Base-by-base conservation (phyloP, 2,888 invertebrate species). In the Dolomedes plantarius region DNA sequence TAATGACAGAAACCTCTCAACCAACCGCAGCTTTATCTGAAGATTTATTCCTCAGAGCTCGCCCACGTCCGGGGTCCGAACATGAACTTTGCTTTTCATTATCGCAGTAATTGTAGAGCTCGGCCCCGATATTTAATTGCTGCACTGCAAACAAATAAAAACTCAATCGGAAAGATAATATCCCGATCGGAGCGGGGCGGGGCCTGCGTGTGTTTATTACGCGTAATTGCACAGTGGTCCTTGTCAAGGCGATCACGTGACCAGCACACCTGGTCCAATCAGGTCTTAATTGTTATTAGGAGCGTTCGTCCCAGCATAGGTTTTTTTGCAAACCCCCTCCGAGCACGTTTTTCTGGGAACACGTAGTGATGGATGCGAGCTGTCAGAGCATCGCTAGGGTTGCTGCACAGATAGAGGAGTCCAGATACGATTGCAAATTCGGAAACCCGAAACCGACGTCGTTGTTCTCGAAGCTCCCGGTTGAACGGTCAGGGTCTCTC, bases 221-320 rank as follows among this genome's bases (percentile, higher is more conserved):
- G 83, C 83, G 73, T 85, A 85, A 85, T 85, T 85, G 83, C 73
- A 85, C 83, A 73, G 77, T 65, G 76, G 77, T 72, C 73, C 77
- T 85, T 73, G 83, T 68, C 77, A 77, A 65, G 65, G 68, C 31
- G 76, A 76, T 72, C 81, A 75, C 71, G 76, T 83, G 82, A 76
- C 50, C 28, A 28, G 72, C 73, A 65, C 83, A 77, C 77, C 83
- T 85, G 83, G 72, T 64, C 72, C 77, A 67, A 76, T 85, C 83
- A 85, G 68, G 77, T 72, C 83, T 85, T 85, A 85, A 85, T 85
- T 85, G 83, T 85, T 85, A 85, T 85, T 85, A 85, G 77, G 83
- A 29, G 16, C 11, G n/a, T 19, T 23, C 23, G 23, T 56, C 56
- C 23, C 56, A 23, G 23, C 16, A 19, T 56, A 11, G 13, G 1